Percentiles rank a stretch among this genome's conserved stretches.
Conservation (phyloP, 2,888 invertebrate species). For the Clivina fossor region DNA sequence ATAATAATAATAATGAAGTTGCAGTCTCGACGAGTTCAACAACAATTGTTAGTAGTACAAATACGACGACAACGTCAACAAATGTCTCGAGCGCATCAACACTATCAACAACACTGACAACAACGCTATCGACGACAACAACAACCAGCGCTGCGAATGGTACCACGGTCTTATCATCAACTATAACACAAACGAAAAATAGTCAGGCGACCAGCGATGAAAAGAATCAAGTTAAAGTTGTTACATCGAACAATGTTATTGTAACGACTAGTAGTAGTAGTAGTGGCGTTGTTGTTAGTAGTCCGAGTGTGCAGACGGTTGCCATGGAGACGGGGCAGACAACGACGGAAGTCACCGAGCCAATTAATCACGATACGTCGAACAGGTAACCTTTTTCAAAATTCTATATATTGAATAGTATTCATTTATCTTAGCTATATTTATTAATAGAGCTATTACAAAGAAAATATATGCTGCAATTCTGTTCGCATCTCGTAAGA, state of each 20-base stretch:
- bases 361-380: no score
- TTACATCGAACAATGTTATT: constrained; percentile 26
- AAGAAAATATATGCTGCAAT: no score
- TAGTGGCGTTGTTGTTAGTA: constrained; percentile 14
- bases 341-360: not conserved
- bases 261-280: constrained; percentile 17
- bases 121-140: constrained; percentile 41
- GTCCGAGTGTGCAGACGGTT: constrained; percentile 17
- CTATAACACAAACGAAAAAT: constrained; percentile 10
- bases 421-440: no score
- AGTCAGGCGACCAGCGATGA: constrained; percentile 23
- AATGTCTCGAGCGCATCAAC: constrained; percentile 40
- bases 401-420: no score
- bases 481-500: no score
- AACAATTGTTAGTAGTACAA: constrained; percentile 26
- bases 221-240: constrained; percentile 20
- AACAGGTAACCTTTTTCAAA: no score
- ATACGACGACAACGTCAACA: constrained; percentile 40
- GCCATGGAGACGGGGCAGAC: not conserved
- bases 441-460: no score
- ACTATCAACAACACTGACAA: constrained; percentile 39
- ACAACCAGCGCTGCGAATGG: constrained; percentile 39
- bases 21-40: constrained; percentile 28
- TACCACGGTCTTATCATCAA: constrained; percentile 19
- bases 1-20: constrained; percentile 9